Percentiles rank a stretch among this genome's conserved stretches.
These are phyloP conservation scores for Drosophila barbarae DNA, from an alignment of 2,888 invertebrate genomes.

Conservation along the genomic window DNA sequence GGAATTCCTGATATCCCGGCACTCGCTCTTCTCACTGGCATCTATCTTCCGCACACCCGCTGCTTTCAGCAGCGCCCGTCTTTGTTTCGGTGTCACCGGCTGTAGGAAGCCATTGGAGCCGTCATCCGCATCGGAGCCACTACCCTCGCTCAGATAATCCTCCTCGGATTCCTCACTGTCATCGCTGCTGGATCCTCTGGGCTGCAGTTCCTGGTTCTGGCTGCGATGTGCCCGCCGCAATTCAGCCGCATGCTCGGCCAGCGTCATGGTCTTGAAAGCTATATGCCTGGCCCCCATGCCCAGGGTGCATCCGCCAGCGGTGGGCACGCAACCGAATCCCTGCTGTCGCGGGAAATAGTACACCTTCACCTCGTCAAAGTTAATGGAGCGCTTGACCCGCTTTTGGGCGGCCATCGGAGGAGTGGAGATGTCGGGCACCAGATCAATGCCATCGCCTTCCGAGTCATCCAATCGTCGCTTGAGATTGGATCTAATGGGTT, in stretches of 20 bases:
- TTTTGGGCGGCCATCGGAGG: slow-evolving; percentile 68
- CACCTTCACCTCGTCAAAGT: slow-evolving; percentile 95
- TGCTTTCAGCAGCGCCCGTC: slow-evolving; percentile 91
- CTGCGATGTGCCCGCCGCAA: slow-evolving; percentile 92
- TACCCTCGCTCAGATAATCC: slow-evolving; percentile 84
- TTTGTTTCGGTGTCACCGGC: slow-evolving; percentile 94
- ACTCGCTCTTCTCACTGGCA: slow-evolving; percentile 94
- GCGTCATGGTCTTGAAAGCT: slow-evolving; percentile 88
- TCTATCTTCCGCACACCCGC: slow-evolving; percentile 97
- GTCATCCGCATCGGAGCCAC: slow-evolving; percentile 91
- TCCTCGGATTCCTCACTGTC: slow-evolving; percentile 93
- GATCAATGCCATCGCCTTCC: slow-evolving; percentile 80
- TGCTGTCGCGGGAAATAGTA: slow-evolving; percentile 96
- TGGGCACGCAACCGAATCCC: slow-evolving; percentile 95
- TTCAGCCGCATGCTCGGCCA: slow-evolving; percentile 93
- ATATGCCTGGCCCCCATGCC: slow-evolving; percentile 91
- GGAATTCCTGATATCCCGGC: slow-evolving; percentile 93
- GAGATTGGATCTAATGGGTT: slow-evolving; percentile 83
- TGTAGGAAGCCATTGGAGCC: slow-evolving; percentile 94
- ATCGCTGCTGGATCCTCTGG: slow-evolving; percentile 84
- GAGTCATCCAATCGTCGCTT: slow-evolving; percentile 82
- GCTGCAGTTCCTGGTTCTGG: slow-evolving; percentile 82
- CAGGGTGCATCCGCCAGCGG: slow-evolving; percentile 93
- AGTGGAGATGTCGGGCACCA: slow-evolving; percentile 49
- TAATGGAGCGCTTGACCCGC: slow-evolving; percentile 89